Evolutionary conservation across 2,113 vertebrate species (phyloP).

Genomic region (Otolemur garnettii): DNA sequence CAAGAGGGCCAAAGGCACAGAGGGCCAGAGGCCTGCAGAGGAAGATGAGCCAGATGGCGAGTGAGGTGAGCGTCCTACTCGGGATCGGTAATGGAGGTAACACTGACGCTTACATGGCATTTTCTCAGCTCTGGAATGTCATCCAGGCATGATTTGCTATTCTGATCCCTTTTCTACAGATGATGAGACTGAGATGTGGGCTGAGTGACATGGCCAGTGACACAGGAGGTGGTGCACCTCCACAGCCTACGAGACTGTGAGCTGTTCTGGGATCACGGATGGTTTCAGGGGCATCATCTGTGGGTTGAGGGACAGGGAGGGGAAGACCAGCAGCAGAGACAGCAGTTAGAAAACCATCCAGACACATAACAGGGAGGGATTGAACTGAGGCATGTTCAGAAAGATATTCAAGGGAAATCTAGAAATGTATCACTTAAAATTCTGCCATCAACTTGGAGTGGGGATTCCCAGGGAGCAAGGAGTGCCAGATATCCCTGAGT

Average conservation of each 20-base stretch:
- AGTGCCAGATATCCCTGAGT: accelerated
- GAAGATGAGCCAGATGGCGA: neutral
- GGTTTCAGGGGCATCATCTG: accelerated
- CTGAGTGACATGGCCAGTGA: accelerated
- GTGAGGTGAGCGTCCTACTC: accelerated
- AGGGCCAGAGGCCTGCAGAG: neutral
- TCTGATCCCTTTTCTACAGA: accelerated
- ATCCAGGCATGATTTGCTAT: no score
- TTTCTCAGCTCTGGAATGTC: neutral
- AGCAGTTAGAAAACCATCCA: accelerated
- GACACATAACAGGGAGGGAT: accelerated
- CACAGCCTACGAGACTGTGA: no score
- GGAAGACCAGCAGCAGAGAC: accelerated
- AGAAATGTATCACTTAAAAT: neutral
- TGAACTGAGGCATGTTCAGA: accelerated
- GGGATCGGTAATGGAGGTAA: accelerated
- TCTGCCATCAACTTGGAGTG: neutral
- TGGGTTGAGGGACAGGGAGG: neutral
- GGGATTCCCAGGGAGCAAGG: neutral
- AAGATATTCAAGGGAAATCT: neutral
- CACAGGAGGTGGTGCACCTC: neutral
- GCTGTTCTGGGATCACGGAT: accelerated
- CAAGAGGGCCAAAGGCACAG: neutral
- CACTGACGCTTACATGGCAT: accelerated
- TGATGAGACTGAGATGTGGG: neutral